Conservation (phyloP, 2,113 vertebrate genomes). For the Lamprotornis superbus region DNA sequence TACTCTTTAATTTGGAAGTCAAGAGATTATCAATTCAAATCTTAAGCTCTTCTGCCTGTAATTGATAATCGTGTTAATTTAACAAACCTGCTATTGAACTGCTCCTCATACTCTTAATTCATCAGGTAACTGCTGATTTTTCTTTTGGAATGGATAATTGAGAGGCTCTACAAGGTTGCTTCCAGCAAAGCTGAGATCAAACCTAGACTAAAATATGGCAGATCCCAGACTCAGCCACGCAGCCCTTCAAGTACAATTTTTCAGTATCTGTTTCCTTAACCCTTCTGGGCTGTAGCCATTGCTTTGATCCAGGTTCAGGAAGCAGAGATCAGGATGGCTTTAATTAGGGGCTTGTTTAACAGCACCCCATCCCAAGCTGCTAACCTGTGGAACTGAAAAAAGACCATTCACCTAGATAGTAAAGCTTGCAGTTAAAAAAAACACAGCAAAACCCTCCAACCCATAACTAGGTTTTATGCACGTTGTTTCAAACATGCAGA, state of each 20-base stretch:
- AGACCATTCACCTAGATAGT: background rate
- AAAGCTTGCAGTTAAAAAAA: background rate
- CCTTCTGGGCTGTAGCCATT: background rate
- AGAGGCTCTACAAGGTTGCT: background rate
- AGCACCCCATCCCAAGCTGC: background rate
- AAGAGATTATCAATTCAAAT: constrained; percentile 47
- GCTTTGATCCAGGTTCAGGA: background rate
- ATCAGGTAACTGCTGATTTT: constrained; percentile 43
- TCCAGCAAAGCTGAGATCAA: constrained; percentile 25
- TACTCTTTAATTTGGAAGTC: constrained; percentile 54
- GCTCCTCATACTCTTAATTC: constrained; percentile 7
- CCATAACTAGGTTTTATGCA: background rate
- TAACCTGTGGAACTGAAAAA: background rate
- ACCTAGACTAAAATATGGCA: background rate
- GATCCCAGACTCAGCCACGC: background rate
- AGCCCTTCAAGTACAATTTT: background rate
- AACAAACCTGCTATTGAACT: constrained; percentile 36
- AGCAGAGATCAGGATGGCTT: background rate
- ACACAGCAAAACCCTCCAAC: background rate
- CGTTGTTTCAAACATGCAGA: background rate
- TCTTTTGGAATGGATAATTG: constrained; percentile 11
- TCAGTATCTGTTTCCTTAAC: background rate
- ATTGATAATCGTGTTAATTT: constrained; percentile 31
- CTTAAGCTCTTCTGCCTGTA: constrained; percentile 31
- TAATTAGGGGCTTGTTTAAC: background rate